Conservation (phyloP, 2,888 invertebrate species). For the Corbicula japonica region DNA sequence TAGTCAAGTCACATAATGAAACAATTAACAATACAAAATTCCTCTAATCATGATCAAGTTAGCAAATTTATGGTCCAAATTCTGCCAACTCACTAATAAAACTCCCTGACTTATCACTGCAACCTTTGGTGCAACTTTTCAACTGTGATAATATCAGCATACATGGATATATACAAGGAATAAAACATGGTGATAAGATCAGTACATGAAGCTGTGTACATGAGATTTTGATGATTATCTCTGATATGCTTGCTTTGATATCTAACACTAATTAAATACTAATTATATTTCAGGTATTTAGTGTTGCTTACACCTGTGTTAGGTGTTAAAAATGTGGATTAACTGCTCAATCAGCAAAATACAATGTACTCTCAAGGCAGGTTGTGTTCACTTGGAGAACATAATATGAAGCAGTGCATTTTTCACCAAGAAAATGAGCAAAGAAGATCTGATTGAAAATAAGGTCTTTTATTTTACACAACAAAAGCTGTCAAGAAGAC, state of each 20-base stretch:
- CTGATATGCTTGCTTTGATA: constrained; percentile 20
- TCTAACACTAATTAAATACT: constrained; percentile 37
- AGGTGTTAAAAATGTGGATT: too few relatives aligned
- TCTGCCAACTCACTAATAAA: constrained; percentile 16
- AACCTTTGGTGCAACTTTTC: constrained; percentile 17
- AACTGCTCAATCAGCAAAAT: too few relatives aligned
- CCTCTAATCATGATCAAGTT: not conserved
- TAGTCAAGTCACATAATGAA: too few relatives aligned
- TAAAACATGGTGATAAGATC: constrained; percentile 27
- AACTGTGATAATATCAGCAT: constrained; percentile 21
- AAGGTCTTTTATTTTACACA: too few relatives aligned
- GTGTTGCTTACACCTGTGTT: constrained; percentile 24
- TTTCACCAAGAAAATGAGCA: too few relatives aligned
- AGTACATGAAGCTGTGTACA: constrained; percentile 17
- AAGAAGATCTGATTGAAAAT: too few relatives aligned
- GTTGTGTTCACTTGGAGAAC: too few relatives aligned
- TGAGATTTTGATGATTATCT: constrained; percentile 37
- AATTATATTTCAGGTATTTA: constrained; percentile 26
- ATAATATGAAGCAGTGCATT: too few relatives aligned
- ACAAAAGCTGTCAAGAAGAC: too few relatives aligned
- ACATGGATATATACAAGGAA: constrained; percentile 29
- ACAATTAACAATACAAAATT: constrained; percentile 1
- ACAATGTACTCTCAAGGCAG: too few relatives aligned
- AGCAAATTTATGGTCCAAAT: constrained; percentile 7
- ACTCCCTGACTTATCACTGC: constrained; percentile 20